Base-by-base conservation (phyloP, 1,140 invertebrate species). In the Caenorhabditis briggsae region DNA sequence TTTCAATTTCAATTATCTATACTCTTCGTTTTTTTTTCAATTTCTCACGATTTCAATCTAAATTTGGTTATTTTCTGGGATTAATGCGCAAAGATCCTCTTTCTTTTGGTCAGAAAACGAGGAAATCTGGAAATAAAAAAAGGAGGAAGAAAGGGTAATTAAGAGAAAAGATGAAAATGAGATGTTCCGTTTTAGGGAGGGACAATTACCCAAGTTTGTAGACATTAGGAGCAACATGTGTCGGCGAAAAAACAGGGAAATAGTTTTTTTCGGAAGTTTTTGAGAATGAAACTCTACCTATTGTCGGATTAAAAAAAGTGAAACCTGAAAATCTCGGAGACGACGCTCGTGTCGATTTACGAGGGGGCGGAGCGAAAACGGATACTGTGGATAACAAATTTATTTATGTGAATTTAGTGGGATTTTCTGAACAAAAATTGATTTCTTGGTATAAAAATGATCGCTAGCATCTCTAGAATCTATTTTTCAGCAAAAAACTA, bases 71-170 rank as follows among this genome's bases (percentile, higher is more conserved):
- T 61, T 61, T 5, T 16, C 16, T 5, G 59, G 59, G 59, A 61
- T 61, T 61, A 61, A 61, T 61, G 59, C 11, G 8, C 59, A 61
- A 11, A 61, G 59, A 61, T 61, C 59, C 59, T 61, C 59, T 14
- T 25, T 12, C 59, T 58, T 20, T n/a, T 9, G 20, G 23, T 61
- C 59, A 61, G 59, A 25, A 2, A 23, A 61, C 2, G 18, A 20
- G 16, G 41, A 33, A 61, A 61, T 25, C 20, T 61, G 59, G 59
- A 61, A 33, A 33, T 25, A 61, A 33, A 61, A 12, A 61, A 23
- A 61, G 23, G 25, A 14, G 33, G 25, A 16, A 70, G 33, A 33
- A 33, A 33, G 33, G 33, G 16, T 48, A 53, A 48, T 41, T 70
- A 43, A 5, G 25, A 70, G 33, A 11, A 1, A 64, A 64, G 61